phyloP scores from a whole-genome alignment of 2,113 vertebrate genomes.

The Excalfactoria chinensis region DNA sequence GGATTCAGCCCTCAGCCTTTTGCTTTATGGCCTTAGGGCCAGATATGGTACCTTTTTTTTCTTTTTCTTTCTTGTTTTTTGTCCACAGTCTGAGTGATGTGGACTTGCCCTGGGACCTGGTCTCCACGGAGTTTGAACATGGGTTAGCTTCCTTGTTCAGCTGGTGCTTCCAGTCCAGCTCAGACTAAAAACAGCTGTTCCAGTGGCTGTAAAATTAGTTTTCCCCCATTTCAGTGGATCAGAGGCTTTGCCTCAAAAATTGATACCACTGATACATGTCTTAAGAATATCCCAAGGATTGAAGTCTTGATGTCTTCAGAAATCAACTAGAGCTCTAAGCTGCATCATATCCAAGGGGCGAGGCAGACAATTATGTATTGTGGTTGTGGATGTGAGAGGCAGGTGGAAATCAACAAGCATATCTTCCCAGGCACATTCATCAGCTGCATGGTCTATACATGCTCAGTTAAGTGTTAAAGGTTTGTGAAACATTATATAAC shows the following conservation, averaged over 20 bases:
- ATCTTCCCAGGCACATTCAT: not conserved
- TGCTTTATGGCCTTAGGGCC: not conserved
- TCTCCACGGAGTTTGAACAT: not conserved
- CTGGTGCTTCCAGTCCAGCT: not conserved
- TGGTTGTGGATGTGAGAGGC: not conserved
- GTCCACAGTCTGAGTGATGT: accelerated
- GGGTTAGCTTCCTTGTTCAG: not conserved
- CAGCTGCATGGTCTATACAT: not conserved
- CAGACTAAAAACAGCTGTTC: not conserved
- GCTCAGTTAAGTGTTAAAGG: not conserved
- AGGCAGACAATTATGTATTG: not conserved
- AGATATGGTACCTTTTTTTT: not conserved
- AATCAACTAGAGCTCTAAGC: not conserved
- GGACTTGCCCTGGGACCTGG: not conserved
- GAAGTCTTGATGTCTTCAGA: not conserved
- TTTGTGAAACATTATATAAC: not conserved
- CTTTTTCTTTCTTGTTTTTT: too few relatives aligned
- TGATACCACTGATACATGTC: not conserved
- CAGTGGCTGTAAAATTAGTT: not conserved
- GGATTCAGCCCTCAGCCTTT: not conserved
- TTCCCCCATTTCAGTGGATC: not conserved
- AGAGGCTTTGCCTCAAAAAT: not conserved
- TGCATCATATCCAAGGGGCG: not conserved
- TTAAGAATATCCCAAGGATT: not conserved
- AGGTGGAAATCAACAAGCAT: not conserved